Percentiles rank a stretch among this genome's conserved stretches.
phyloP scores from a whole-genome alignment of 2,797 vertebrate species.

The Coregonus ussuriensis region DNA sequence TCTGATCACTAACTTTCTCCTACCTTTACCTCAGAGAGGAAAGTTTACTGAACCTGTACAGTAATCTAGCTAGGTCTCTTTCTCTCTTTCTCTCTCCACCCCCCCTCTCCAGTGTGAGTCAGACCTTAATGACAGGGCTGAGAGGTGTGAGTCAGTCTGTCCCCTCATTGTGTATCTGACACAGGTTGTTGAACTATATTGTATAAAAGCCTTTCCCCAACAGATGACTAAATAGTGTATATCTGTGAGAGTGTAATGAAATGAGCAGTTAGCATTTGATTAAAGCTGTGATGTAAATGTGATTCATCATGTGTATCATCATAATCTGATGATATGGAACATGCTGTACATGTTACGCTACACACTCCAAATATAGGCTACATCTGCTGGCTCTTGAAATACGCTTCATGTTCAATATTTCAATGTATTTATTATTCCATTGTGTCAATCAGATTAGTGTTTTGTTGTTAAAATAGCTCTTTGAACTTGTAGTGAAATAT shows the following conservation, averaged over 20 bases:
- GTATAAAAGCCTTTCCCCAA: too few species aligned
- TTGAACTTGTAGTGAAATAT: not conserved
- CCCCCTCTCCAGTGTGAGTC: too few species aligned
- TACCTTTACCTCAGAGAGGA: too few species aligned
- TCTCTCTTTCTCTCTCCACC: too few species aligned
- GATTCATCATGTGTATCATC: not conserved
- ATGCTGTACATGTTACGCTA: not conserved
- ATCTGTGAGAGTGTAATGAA: slow-evolving; percentile 3
- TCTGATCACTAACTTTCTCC: not conserved
- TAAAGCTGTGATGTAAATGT: slow-evolving; percentile 20
- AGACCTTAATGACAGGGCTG: too few species aligned
- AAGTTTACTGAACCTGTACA: not conserved
- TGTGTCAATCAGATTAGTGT: not conserved
- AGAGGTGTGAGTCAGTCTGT: too few species aligned
- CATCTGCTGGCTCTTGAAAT: not conserved
- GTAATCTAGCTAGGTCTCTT: too few species aligned
- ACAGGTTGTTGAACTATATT: too few species aligned
- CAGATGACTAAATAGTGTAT: too few species aligned
- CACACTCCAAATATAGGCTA: not conserved
- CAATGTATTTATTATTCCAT: not conserved
- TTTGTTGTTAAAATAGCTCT: not conserved
- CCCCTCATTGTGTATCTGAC: too few species aligned
- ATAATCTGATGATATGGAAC: not conserved
- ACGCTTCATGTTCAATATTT: not conserved
- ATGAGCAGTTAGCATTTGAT: slow-evolving; percentile 22